phyloP scores from a whole-genome alignment of 1,140 invertebrate genomes.

The Chironomus striatipennis region DNA sequence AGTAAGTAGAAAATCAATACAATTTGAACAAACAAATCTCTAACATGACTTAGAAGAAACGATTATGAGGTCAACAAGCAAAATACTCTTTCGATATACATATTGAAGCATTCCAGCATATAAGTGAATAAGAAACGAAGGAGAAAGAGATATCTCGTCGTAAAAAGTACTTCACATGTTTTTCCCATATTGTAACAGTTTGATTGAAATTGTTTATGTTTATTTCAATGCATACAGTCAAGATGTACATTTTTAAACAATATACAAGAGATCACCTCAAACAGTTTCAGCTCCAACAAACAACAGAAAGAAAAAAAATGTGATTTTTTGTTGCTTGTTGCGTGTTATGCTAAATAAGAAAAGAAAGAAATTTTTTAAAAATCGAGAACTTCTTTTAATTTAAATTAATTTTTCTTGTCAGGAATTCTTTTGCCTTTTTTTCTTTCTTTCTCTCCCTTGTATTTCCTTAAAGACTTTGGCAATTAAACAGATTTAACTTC shows the following conservation, averaged over 20 bases:
- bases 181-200: conserved; percentile 18
- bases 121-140: not conserved
- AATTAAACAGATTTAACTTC: conserved; percentile 6
- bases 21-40: conserved; percentile 20
- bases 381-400: conserved; percentile 10
- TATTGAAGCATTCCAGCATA: too few species aligned
- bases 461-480: not conserved
- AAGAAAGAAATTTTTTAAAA: not conserved
- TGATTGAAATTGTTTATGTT: conserved; percentile 3
- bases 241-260: not conserved
- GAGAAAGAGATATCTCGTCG: not conserved
- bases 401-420: conserved; percentile 23
- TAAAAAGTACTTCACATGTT: conserved; percentile 16
- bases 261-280: not conserved
- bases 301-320: too few species aligned
- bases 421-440: not conserved
- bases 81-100: not conserved
- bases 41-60: conserved; percentile 19
- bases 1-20: conserved; percentile 15
- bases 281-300: too few species aligned
- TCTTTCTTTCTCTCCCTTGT: not conserved
- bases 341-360: conserved; percentile 18
- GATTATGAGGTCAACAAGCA: conserved; percentile 14
- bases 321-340: not conserved
- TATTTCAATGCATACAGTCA: not conserved